A percentile compares a stretch with the other conserved stretches of the same genome.
Evolutionary conservation across 2,888 invertebrate species (phyloP).

Genomic region (Sipunculus nudus): DNA sequence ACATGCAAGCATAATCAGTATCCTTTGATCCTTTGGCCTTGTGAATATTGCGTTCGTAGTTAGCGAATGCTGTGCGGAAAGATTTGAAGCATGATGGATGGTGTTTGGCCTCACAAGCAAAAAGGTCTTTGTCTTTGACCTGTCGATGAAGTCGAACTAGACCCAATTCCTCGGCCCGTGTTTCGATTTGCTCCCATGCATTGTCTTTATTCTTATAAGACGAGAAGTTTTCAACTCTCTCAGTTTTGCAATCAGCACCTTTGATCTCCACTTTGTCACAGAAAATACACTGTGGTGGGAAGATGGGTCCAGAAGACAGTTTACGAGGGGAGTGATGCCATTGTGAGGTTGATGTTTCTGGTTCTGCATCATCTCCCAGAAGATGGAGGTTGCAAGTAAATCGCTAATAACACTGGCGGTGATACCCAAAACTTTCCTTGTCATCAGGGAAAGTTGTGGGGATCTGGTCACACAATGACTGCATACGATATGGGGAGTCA

Average conservation of each 20-base stretch:
- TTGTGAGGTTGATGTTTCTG: too few relatives aligned
- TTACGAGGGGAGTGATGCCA: too few relatives aligned
- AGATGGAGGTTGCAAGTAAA: too few relatives aligned
- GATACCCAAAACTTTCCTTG: too few relatives aligned
- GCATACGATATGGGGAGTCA: too few relatives aligned
- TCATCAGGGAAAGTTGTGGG: too few relatives aligned
- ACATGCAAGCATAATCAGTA: neutral
- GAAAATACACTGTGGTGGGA: too few relatives aligned
- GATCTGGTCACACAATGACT: too few relatives aligned
- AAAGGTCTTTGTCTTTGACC: neutral
- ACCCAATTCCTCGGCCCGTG: conserved; percentile 2
- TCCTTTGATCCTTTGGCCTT: neutral
- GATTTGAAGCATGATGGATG: conserved; percentile 1
- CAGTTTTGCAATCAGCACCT: neutral
- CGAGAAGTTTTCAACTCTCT: neutral
- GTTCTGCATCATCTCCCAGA: too few relatives aligned
- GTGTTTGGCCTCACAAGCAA: conserved; percentile 1
- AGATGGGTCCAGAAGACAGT: too few relatives aligned
- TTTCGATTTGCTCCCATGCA: neutral
- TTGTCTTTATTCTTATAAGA: conserved; percentile 2
- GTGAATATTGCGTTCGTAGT: neutral
- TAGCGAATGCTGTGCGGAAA: neutral
- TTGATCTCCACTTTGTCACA: conserved; percentile 1
- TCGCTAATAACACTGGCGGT: too few relatives aligned
- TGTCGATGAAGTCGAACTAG: neutral